These are phyloP conservation scores for Anhinga rufa DNA, from an alignment of 2,113 vertebrate genomes.

Conservation along the genomic window DNA sequence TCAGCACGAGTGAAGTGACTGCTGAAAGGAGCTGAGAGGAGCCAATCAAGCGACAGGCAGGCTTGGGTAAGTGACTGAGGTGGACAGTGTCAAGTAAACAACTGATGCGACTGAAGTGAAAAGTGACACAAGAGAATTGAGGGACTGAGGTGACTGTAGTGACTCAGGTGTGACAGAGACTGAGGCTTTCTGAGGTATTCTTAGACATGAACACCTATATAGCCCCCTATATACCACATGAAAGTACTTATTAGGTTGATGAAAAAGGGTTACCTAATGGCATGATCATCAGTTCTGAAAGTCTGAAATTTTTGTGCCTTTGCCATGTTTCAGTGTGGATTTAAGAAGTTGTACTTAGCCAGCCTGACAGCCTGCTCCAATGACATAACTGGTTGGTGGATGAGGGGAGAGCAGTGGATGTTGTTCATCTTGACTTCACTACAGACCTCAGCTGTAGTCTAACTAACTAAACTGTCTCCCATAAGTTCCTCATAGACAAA, in stretches of 20 bases:
- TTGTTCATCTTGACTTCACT: not conserved
- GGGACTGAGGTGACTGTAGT: not conserved
- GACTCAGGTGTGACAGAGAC: not conserved
- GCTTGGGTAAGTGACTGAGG: not conserved
- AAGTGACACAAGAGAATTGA: not conserved
- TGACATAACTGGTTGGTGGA: not conserved
- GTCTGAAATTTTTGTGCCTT: not conserved
- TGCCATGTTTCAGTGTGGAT: not conserved
- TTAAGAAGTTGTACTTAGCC: not conserved
- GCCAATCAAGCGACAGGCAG: not conserved
- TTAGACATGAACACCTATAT: not conserved
- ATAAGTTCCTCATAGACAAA: not conserved
- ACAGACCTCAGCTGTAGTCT: not conserved
- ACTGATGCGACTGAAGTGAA: not conserved
- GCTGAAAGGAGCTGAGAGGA: not conserved
- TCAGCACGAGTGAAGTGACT: not conserved
- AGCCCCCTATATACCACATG: not conserved
- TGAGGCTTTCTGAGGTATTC: not conserved
- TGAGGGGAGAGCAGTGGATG: not conserved
- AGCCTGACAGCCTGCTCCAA: not conserved
- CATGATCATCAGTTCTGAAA: not conserved
- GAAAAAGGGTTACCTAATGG: not conserved
- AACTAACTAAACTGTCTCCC: not conserved
- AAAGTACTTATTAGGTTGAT: not conserved
- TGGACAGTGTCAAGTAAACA: not conserved